Conservation (phyloP, 1,140 invertebrate genomes). For the Episyrphus balteatus region DNA sequence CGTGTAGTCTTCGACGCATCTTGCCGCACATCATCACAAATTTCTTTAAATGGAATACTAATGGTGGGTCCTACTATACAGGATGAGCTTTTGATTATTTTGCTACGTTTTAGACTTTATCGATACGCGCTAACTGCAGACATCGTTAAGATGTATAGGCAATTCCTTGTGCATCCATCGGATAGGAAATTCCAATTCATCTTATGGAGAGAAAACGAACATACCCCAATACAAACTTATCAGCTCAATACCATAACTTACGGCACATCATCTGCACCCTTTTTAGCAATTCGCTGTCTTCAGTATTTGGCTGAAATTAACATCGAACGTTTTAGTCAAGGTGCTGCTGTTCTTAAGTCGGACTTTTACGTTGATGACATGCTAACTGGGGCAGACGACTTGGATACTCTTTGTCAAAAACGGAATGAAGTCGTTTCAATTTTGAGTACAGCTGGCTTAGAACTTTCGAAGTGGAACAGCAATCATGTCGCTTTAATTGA, state of each 20-base stretch:
- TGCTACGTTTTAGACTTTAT: constrained; percentile 32
- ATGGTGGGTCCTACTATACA: constrained; percentile 32
- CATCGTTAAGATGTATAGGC: constrained; percentile 37
- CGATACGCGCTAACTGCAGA: constrained; percentile 27
- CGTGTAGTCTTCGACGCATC: constrained; percentile 23
- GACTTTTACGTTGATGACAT: constrained; percentile 1
- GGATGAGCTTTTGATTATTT: constrained; percentile 32
- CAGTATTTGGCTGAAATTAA: constrained; percentile 1
- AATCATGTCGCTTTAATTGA: no score
- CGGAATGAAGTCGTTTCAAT: background rate
- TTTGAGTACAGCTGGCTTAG: background rate
- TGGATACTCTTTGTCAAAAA: no score
- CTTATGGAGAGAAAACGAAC: constrained; percentile 25
- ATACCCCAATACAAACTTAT: constrained; percentile 12
- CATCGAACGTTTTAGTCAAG: background rate
- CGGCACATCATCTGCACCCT: constrained; percentile 4
- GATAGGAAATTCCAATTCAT: constrained; percentile 35
- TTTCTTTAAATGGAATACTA: constrained; percentile 31
- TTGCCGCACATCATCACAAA: constrained; percentile 7
- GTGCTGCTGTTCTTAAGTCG: background rate
- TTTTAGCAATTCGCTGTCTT: constrained; percentile 1
- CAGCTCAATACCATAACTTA: constrained; percentile 7
- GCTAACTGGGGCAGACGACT: no score
- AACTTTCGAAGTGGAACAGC: no score
- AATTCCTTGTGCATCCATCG: constrained; percentile 24